Percentiles rank a stretch among this genome's conserved stretches.
phyloP scores from a whole-genome alignment of 2,888 invertebrate species.

The Chamaedrilus cognettii region DNA sequence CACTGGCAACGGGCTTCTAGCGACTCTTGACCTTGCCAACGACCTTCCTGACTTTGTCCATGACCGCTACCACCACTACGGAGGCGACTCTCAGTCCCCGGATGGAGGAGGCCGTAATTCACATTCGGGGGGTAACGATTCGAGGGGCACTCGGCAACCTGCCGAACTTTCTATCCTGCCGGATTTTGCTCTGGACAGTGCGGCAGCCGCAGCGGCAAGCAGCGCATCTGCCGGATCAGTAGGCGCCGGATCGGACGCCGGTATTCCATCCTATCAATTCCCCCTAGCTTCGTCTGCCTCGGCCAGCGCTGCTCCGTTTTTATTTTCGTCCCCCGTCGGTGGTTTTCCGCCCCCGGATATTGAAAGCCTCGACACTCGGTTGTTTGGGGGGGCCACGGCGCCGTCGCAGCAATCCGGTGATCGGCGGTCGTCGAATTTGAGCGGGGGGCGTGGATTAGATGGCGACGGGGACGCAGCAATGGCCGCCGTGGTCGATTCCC shows the following conservation, averaged over 20 bases:
- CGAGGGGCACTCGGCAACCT: neutral
- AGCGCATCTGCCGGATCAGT: neutral
- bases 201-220: neutral
- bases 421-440: neutral
- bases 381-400: neutral
- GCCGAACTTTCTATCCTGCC: constrained; percentile 38
- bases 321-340: neutral
- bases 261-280: no score
- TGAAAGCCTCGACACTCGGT: neutral
- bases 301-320: neutral
- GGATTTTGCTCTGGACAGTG: constrained; percentile 44
- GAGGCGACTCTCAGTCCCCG: neutral
- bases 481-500: no score
- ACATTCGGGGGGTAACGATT: neutral
- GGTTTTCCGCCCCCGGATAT: constrained; percentile 5
- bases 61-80: constrained; percentile 40
- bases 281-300: neutral
- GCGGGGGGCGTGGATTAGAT: neutral
- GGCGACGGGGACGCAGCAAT: no score
- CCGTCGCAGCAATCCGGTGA: neutral
- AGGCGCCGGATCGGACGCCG: no score
- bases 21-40: constrained; percentile 45
- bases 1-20: constrained; percentile 12
- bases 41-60: constrained; percentile 58
- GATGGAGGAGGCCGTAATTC: neutral